Percentiles rank a stretch among this genome's conserved stretches.
Conservation (phyloP, 1,140 invertebrate species). For the Drosophila novamexicana region DNA sequence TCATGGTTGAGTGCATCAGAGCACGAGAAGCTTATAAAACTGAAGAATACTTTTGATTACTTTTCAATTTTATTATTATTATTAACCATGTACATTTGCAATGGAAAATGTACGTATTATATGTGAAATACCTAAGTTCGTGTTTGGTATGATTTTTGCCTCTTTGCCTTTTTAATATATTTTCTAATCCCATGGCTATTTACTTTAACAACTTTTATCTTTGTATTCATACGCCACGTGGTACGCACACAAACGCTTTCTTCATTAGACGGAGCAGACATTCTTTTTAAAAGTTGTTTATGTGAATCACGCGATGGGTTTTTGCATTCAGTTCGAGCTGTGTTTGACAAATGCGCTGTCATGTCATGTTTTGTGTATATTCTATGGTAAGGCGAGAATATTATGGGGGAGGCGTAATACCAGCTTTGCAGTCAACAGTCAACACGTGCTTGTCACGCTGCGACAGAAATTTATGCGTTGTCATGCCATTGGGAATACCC, state of each 20-base stretch:
- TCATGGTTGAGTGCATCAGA: conserved; percentile 22
- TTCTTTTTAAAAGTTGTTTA: not conserved
- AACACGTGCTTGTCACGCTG: conserved; percentile 42
- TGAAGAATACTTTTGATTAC: conserved; percentile 13
- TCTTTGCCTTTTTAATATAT: not conserved
- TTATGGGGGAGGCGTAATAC: not conserved
- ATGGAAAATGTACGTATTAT: no score
- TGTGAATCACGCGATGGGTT: conserved; percentile 24
- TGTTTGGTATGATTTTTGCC: no score
- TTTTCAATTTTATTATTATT: conserved; percentile 9
- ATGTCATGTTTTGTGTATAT: conserved; percentile 17
- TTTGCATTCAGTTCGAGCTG: conserved; percentile 18
- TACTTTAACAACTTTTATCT: not conserved
- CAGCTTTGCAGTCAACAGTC: conserved; percentile 14
- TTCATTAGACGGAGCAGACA: conserved; percentile 8
- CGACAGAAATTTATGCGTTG: conserved; percentile 55
- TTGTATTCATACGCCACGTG: conserved; percentile 25
- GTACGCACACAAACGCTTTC: conserved; percentile 6
- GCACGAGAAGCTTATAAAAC: conserved; percentile 10
- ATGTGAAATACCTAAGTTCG: no score
- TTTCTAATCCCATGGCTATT: not conserved
- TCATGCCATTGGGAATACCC: conserved; percentile 34
- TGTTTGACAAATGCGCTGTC: conserved; percentile 34
- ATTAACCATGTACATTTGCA: conserved; percentile 1
- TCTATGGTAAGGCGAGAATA: not conserved